Conservation (phyloP, 1,140 invertebrate genomes). For the Pogonognathellus flavescens region DNA sequence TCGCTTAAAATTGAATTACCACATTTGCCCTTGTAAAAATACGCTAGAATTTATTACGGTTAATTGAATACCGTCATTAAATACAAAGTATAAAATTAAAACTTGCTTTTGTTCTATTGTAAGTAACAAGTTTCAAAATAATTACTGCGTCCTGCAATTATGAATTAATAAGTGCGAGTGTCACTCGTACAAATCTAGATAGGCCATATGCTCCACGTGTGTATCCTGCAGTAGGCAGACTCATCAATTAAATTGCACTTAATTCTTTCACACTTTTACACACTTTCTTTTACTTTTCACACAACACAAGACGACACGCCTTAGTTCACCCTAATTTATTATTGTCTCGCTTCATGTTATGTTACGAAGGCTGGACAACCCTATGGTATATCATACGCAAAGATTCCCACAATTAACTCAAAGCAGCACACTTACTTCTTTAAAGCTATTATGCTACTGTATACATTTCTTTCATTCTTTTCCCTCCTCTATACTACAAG, state of each 20-base stretch:
- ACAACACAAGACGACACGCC: constrained; percentile 4
- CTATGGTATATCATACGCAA: too few relatives aligned
- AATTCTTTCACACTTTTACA: constrained; percentile 34
- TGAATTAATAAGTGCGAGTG: not conserved
- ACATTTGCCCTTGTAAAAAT: too few relatives aligned
- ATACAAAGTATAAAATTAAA: too few relatives aligned
- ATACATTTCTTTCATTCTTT: too few relatives aligned
- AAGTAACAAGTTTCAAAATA: not conserved
- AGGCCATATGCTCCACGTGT: not conserved
- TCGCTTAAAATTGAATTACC: too few relatives aligned
- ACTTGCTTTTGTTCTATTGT: too few relatives aligned
- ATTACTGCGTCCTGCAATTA: not conserved
- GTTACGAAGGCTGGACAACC: constrained; percentile 14
- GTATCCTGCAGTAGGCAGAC: not conserved
- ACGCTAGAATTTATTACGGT: too few relatives aligned
- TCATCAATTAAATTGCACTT: constrained; percentile 2
- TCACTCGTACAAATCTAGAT: constrained; percentile 23
- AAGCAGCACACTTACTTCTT: not conserved
- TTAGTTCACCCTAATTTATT: not conserved
- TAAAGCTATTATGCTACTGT: not conserved
- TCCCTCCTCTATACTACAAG: too few relatives aligned
- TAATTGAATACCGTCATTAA: too few relatives aligned
- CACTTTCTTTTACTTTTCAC: constrained; percentile 44
- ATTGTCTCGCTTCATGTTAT: not conserved
- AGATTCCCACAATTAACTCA: not conserved